Evolutionary conservation across 2,113 vertebrate genomes (phyloP).

Genomic region (Onychostruthus taczanowskii): DNA sequence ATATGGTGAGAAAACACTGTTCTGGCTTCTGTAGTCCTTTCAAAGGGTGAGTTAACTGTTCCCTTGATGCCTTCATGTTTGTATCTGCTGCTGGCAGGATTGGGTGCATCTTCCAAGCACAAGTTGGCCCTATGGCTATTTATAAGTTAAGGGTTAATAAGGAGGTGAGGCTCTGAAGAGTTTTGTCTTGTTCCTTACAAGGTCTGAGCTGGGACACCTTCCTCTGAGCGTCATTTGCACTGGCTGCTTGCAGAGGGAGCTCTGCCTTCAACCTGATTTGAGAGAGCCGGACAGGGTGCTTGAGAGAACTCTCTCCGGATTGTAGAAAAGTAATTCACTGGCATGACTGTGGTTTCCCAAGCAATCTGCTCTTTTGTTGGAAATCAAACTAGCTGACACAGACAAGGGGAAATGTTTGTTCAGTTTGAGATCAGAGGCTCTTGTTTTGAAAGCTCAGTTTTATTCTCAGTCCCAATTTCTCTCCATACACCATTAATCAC

Average conservation of each 20-base stretch:
- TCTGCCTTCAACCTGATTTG: background rate
- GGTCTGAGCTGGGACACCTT: background rate
- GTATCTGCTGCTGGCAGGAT: background rate
- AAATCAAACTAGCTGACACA: constrained; percentile 24
- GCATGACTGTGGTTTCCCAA: background rate
- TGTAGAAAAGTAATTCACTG: background rate
- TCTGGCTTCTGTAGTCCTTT: background rate
- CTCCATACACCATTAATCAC: constrained; percentile 41
- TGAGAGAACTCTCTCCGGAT: background rate
- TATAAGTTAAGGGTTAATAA: background rate
- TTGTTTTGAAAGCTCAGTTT: constrained; percentile 60
- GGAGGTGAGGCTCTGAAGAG: background rate
- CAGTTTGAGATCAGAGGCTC: constrained; percentile 29
- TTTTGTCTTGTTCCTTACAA: background rate
- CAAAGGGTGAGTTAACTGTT: background rate
- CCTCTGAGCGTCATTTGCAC: background rate
- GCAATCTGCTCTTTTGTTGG: background rate
- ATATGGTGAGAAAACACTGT: background rate
- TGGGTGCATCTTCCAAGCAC: background rate
- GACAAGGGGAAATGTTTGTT: constrained; percentile 41
- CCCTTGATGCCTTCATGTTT: background rate
- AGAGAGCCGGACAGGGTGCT: background rate
- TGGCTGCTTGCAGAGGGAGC: background rate
- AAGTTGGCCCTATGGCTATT: background rate
- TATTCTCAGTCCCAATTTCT: background rate